phyloP scores from a whole-genome alignment of 2,797 vertebrate species.

The Xiphorhynchus erythropygius region DNA sequence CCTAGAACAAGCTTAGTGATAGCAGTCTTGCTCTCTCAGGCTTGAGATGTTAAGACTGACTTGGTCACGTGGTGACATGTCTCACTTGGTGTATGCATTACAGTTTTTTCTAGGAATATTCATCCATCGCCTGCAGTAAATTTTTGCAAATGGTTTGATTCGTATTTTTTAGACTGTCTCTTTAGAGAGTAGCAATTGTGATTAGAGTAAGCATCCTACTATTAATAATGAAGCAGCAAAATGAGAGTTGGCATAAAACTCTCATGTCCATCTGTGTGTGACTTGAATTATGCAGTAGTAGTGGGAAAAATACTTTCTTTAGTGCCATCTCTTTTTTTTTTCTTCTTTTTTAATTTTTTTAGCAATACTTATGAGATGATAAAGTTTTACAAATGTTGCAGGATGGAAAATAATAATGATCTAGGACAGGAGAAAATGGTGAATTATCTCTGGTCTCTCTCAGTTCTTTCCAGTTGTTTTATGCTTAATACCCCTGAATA shows the following conservation, averaged over 20 bases:
- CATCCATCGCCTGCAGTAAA: background rate
- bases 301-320: background rate
- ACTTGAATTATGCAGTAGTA: background rate
- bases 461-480: background rate
- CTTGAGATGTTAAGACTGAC: background rate
- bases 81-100: background rate
- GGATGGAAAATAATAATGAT: background rate
- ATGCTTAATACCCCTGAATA: background rate
- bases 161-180: background rate
- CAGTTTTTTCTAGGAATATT: background rate
- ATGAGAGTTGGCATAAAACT: background rate
- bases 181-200: background rate
- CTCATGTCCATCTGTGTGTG: background rate
- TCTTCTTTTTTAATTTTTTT: background rate
- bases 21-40: background rate
- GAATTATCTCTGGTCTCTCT: background rate
- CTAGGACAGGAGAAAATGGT: background rate
- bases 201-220: background rate
- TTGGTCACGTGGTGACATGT: background rate
- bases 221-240: slow-evolving; percentile 9
- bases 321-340: background rate
- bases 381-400: background rate
- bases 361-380: background rate
- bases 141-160: slow-evolving; percentile 14
- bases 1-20: background rate